These are phyloP conservation scores for Napeogenes sylphis DNA, from an alignment of 2,888 invertebrate species.

Conservation along the genomic window DNA sequence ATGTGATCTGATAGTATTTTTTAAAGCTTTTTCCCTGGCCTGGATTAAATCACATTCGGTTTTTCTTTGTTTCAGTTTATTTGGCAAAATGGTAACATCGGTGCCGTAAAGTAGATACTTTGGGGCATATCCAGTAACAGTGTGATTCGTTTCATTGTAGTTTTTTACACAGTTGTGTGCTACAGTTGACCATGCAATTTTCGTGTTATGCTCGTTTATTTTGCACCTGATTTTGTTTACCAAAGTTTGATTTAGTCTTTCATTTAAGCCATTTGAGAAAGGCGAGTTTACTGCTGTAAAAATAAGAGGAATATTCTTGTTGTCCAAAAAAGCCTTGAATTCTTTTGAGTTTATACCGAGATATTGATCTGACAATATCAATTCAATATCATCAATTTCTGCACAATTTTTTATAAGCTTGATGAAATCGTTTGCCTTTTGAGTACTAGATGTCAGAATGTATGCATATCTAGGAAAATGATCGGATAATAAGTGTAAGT, in stretches of 20 bases:
- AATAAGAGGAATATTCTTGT: neutral
- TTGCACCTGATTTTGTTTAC: conserved; percentile 2
- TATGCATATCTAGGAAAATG: conserved; percentile 31
- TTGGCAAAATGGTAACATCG: neutral
- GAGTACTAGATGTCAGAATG: neutral
- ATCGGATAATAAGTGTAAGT: conserved; percentile 33
- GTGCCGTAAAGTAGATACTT: neutral
- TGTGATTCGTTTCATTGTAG: neutral
- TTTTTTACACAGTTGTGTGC: conserved; percentile 1
- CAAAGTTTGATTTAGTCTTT: neutral
- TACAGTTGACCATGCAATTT: conserved; percentile 4
- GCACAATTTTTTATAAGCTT: neutral
- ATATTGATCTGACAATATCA: neutral
- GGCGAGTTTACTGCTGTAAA: neutral
- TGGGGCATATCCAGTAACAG: neutral
- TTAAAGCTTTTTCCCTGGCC: neutral
- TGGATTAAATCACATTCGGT: neutral
- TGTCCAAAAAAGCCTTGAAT: neutral
- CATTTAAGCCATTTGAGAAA: conserved; percentile 3
- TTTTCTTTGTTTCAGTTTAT: neutral
- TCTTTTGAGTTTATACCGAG: neutral
- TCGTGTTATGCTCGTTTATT: neutral
- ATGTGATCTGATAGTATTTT: conserved; percentile 11
- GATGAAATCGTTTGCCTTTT: neutral
- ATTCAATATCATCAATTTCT: neutral